Evolutionary conservation across 1,140 invertebrate species (phyloP).

Genomic region (Portunus trituberculatus): DNA sequence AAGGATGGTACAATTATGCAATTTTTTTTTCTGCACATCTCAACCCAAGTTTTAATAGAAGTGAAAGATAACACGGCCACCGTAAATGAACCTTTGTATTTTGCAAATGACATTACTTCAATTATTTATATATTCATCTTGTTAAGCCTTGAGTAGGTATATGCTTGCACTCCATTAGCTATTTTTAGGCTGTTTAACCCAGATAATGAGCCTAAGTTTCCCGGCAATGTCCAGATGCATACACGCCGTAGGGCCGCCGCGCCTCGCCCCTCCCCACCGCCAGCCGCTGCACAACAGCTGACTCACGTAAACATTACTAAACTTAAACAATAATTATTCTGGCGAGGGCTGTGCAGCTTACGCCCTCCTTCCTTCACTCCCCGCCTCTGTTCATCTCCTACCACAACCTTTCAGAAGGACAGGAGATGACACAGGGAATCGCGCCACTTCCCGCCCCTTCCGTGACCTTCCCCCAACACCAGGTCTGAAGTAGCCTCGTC

Average conservation of each 20-base stretch:
- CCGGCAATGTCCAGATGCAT: conserved; percentile 26
- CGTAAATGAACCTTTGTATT: background rate
- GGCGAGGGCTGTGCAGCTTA: background rate
- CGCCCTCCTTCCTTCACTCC: background rate
- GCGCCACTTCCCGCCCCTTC: background rate
- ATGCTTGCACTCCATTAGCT: background rate
- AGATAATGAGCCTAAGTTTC: conserved; percentile 1
- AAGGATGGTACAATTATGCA: background rate
- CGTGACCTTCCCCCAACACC: background rate
- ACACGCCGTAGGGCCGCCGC: background rate
- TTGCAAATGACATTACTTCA: background rate
- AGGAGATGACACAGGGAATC: background rate
- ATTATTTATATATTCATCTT: conserved; percentile 3
- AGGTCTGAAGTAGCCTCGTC: background rate
- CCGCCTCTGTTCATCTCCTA: background rate
- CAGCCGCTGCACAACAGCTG: background rate
- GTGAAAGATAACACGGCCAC: background rate
- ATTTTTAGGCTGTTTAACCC: background rate
- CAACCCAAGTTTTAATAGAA: background rate
- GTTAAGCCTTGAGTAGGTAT: background rate
- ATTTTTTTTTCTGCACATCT: background rate
- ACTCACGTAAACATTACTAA: conserved; percentile 10
- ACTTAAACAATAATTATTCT: conserved; percentile 34
- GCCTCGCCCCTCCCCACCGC: background rate
- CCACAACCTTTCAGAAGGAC: background rate